phyloP scores from a whole-genome alignment of 23 tunicate genomes.

The Botrylloides violaceus region DNA sequence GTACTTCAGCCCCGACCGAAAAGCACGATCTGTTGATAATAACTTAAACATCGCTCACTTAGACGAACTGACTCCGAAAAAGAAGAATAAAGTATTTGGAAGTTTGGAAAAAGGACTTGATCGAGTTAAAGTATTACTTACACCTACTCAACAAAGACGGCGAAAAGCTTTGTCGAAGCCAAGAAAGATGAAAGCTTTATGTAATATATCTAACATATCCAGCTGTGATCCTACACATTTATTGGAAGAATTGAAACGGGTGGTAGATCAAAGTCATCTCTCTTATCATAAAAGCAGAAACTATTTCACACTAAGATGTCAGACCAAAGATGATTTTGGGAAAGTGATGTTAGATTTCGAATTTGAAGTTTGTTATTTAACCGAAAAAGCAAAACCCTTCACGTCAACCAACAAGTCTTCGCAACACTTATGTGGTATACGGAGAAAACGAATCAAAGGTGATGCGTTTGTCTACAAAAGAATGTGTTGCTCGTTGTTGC shows the following conservation, averaged over 20 bases:
- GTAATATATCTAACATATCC: constrained; percentile 63
- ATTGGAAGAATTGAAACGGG: constrained; percentile 43
- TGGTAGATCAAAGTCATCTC: constrained; percentile 57
- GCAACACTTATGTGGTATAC: constrained; percentile 68
- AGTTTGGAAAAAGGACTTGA: constrained; percentile 94
- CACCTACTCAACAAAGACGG: constrained; percentile 58
- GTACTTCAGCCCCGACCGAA: background rate
- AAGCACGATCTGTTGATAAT: constrained; percentile 56
- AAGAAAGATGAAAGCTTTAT: constrained; percentile 51
- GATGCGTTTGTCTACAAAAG: constrained; percentile 92
- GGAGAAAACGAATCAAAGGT: constrained; percentile 90
- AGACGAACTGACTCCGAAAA: constrained; percentile 72
- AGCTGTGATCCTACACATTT: constrained; percentile 50
- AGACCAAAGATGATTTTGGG: constrained; percentile 61
- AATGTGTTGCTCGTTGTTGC: constrained; percentile 67
- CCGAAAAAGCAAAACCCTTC: constrained; percentile 28
- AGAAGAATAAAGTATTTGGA: constrained; percentile 67
- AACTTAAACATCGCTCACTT: constrained; percentile 68
- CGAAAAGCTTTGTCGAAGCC: constrained; percentile 25
- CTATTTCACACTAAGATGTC: constrained; percentile 61
- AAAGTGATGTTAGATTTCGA: constrained; percentile 83
- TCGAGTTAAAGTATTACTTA: constrained; percentile 68
- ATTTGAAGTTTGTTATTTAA: constrained; percentile 79
- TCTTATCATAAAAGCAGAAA: constrained; percentile 27
- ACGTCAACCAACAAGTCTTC: constrained; percentile 11